Conservation (phyloP, 2,113 vertebrate genomes). For the Chrysemys picta region DNA sequence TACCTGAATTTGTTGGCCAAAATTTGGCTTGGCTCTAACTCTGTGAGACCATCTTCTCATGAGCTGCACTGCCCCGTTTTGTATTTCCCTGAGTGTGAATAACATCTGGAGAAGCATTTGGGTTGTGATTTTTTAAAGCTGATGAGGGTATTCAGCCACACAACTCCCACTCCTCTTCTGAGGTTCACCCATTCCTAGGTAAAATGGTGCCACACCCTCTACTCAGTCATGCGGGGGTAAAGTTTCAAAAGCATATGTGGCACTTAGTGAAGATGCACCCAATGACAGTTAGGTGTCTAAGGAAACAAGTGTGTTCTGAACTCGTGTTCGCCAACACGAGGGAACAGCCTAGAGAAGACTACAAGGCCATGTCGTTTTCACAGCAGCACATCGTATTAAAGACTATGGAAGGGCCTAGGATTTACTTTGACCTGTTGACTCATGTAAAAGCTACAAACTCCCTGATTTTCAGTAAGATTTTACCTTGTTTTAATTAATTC, state of each 20-base stretch:
- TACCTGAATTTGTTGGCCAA: neutral
- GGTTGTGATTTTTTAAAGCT: neutral
- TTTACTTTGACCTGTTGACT: neutral
- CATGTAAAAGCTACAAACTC: neutral
- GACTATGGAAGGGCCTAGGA: neutral
- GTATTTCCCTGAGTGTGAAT: neutral
- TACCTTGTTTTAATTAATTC: neutral
- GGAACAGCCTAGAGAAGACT: neutral
- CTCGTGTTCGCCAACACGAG: neutral
- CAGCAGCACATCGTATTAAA: neutral
- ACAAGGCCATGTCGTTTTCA: neutral
- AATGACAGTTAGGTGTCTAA: neutral
- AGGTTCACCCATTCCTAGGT: neutral
- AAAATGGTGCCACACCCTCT: neutral
- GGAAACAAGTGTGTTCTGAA: neutral
- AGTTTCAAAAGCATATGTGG: neutral
- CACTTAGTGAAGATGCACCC: neutral
- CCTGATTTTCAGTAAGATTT: neutral
- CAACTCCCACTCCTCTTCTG: neutral
- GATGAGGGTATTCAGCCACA: neutral
- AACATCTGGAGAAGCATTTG: neutral
- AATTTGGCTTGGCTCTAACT: neutral
- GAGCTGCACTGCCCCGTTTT: neutral
- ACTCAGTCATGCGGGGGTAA: neutral
- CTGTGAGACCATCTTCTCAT: neutral